These are phyloP conservation scores for Leptopilina boulardi DNA, from an alignment of 1,140 invertebrate genomes.

Conservation along the genomic window DNA sequence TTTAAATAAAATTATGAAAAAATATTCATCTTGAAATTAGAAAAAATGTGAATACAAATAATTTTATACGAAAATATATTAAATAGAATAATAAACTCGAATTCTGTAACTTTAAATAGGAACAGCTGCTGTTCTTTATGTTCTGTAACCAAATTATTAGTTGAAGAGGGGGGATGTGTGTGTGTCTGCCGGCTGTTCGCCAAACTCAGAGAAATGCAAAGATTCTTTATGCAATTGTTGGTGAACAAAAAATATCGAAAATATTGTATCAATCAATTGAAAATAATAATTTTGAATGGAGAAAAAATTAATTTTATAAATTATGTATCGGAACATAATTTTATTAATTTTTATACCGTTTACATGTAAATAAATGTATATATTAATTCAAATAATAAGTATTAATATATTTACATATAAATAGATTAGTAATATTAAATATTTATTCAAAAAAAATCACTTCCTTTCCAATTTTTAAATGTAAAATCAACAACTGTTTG, in stretches of 20 bases:
- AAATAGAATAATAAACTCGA: not conserved
- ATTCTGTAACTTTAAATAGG: not conserved
- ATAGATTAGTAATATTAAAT: too few species aligned
- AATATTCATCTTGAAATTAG: not conserved
- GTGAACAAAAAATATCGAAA: not conserved
- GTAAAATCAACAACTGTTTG: not conserved
- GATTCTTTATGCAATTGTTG: conserved; percentile 7
- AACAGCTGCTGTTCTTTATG: conserved; percentile 11
- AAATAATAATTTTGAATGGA: too few species aligned
- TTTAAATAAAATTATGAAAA: not conserved
- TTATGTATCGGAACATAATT: too few species aligned
- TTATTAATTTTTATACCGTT: too few species aligned
- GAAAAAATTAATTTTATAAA: too few species aligned
- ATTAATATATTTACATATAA: too few species aligned
- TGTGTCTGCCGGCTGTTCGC: not conserved
- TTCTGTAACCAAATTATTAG: not conserved
- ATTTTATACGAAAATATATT: not conserved
- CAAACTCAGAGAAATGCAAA: not conserved
- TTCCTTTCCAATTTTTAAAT: not conserved
- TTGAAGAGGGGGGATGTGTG: not conserved
- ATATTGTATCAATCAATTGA: not conserved
- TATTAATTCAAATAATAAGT: too few species aligned
- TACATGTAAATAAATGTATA: too few species aligned
- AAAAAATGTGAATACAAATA: not conserved
- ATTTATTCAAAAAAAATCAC: not conserved